Conservation (phyloP, 1,140 invertebrate genomes). For the Drosophila triauraria region DNA sequence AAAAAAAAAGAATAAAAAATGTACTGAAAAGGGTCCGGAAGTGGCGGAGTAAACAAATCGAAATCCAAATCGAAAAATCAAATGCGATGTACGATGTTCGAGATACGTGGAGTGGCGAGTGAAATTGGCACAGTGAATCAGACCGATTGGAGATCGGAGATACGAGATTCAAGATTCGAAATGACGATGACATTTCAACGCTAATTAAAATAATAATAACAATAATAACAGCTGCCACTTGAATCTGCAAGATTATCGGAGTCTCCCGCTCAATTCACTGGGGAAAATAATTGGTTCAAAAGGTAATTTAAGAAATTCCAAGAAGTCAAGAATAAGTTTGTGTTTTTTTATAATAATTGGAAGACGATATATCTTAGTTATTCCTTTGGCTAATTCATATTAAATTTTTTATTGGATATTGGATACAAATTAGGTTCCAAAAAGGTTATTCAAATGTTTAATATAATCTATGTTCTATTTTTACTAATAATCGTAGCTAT, state of each 20-base stretch:
- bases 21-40: conserved; percentile 43
- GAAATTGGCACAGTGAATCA: conserved; percentile 50
- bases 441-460: background rate
- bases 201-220: conserved; percentile 81
- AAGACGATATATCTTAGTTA: no score
- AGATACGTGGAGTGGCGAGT: background rate
- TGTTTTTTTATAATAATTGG: background rate
- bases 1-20: background rate
- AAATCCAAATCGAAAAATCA: conserved; percentile 30
- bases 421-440: background rate
- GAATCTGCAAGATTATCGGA: conserved; percentile 67
- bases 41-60: conserved; percentile 19
- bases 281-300: background rate
- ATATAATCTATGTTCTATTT: no score
- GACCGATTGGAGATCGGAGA: conserved; percentile 3
- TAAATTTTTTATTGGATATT: no score
- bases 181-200: conserved; percentile 75
- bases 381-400: no score
- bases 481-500: no score
- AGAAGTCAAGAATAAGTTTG: background rate
- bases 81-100: background rate
- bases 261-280: background rate
- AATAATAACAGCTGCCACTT: conserved; percentile 76
- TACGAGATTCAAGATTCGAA: conserved; percentile 4
- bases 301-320: no score